Base-by-base conservation (phyloP, 2,113 vertebrate species). In the Siniperca knerii region DNA sequence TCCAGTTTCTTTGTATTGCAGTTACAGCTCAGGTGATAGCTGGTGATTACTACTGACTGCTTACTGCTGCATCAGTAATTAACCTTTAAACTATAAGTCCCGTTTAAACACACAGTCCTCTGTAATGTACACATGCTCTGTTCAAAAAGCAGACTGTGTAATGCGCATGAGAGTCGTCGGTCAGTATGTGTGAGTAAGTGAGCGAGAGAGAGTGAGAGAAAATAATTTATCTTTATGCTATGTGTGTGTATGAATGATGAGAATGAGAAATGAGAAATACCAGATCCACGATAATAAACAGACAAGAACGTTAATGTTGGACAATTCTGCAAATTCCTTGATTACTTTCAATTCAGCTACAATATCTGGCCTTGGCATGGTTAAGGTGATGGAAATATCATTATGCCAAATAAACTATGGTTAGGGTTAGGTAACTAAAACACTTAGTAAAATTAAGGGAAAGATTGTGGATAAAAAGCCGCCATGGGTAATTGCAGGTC, bases 41-140 rank as follows among this genome's bases (percentile, higher is more conserved):
- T 90, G 95, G 95, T 96, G 95, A 97, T 97, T 97, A 97, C 94
- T 92, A 92, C 93, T 94, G 95, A 96, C 95, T 95, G 96, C 94
- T 92, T 96, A 95, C 94, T 95, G 96, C 82, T 96, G 96, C 95
- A 96, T 95, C 96, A 96, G 96, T 94, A 95, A 97, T 97, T 97
- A 97, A 94, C 93, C 95, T 96, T 96, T 96, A 90, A 96, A 97
- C 96, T 91, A 95, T 93, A 82, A 95, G 93, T 95, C 95, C 95
- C 96, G 95, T 96, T 96, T 96, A 96, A 97, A 96, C 96, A 96
- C 95, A 95, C 96, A 94, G 96, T 92, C 92, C 92, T 61, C 89
- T 91, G 92, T 96, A 97, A 97, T 96, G 96, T 95, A 96, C 46
- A 70, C 79, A 77, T 57, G 64, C 81, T 76, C 77, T 95, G 96